These are phyloP conservation scores for Antitype chi DNA, from an alignment of 2,888 invertebrate genomes.

Conservation along the genomic window DNA sequence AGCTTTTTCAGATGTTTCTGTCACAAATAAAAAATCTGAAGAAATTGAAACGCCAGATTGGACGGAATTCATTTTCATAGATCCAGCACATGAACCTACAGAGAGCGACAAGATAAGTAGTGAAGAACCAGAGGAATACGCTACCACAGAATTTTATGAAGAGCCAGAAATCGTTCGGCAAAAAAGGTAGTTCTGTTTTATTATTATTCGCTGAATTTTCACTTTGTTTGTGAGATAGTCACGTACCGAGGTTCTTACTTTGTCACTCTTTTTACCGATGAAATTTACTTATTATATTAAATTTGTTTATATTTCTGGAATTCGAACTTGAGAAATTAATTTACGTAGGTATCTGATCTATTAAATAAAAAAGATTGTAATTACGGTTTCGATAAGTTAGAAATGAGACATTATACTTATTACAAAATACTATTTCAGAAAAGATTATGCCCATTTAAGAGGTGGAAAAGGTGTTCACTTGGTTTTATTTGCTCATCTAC, in stretches of 20 bases:
- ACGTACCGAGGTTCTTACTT: background rate
- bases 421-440: background rate
- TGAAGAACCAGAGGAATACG: slow-evolving; percentile 28
- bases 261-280: background rate
- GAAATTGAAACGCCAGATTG: slow-evolving; percentile 45
- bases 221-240: background rate
- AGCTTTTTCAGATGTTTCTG: background rate
- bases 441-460: background rate
- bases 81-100: slow-evolving; percentile 30
- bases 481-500: background rate
- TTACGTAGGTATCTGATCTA: background rate
- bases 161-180: slow-evolving; percentile 26
- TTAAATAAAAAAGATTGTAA: background rate
- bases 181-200: slow-evolving; percentile 61
- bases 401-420: background rate
- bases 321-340: background rate
- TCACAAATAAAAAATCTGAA: background rate
- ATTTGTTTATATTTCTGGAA: background rate
- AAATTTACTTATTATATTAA: too few species aligned
- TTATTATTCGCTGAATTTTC: background rate
- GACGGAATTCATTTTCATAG: slow-evolving; percentile 70
- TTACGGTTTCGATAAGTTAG: background rate
- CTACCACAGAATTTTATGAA: slow-evolving; percentile 44
- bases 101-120: slow-evolving; percentile 4
- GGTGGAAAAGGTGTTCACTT: background rate